phyloP scores from a whole-genome alignment of 2,888 invertebrate genomes.

The Dilophus febrilis region DNA sequence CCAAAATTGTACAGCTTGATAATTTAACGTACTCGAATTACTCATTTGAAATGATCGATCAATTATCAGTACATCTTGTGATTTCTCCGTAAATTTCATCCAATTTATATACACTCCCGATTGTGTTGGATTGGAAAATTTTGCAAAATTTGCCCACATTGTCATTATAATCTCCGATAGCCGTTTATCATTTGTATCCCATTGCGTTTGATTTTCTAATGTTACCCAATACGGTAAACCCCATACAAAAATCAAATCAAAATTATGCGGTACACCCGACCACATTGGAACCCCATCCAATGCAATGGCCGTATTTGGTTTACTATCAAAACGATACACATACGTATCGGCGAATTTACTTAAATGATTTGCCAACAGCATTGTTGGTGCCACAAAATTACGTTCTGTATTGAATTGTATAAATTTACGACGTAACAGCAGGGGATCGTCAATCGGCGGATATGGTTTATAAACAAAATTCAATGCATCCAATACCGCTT shows the following conservation, averaged over 20 bases:
- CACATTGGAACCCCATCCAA: slow-evolving; percentile 53
- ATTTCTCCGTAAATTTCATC: slow-evolving; percentile 49
- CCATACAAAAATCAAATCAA: slow-evolving; percentile 65
- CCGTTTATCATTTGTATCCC: slow-evolving; percentile 63
- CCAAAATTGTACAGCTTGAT: slow-evolving; percentile 68
- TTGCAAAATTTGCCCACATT: slow-evolving; percentile 63
- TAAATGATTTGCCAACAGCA: slow-evolving; percentile 46
- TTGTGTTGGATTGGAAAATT: slow-evolving; percentile 51
- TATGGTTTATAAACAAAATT: slow-evolving; percentile 59
- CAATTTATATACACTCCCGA: slow-evolving; percentile 57
- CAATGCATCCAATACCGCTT: slow-evolving; percentile 52
- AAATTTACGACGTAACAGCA: slow-evolving; percentile 43
- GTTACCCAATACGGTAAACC: slow-evolving; percentile 58
- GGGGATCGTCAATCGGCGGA: slow-evolving; percentile 40
- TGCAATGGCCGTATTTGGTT: slow-evolving; percentile 46
- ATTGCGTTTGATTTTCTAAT: slow-evolving; percentile 40
- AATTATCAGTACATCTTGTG: slow-evolving; percentile 54
- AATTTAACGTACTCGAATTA: slow-evolving; percentile 46
- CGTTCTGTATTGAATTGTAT: slow-evolving; percentile 60
- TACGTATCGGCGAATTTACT: slow-evolving; percentile 40
- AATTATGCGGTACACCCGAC: slow-evolving; percentile 67
- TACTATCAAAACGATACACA: slow-evolving; percentile 59
- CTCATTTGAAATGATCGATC: slow-evolving; percentile 65
- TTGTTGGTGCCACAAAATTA: slow-evolving; percentile 53
- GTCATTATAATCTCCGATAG: slow-evolving; percentile 66